A percentile compares a stretch with the other conserved stretches of the same genome.
Evolutionary conservation across 2,797 vertebrate genomes (phyloP).

Genomic region (Alosa sapidissima): DNA sequence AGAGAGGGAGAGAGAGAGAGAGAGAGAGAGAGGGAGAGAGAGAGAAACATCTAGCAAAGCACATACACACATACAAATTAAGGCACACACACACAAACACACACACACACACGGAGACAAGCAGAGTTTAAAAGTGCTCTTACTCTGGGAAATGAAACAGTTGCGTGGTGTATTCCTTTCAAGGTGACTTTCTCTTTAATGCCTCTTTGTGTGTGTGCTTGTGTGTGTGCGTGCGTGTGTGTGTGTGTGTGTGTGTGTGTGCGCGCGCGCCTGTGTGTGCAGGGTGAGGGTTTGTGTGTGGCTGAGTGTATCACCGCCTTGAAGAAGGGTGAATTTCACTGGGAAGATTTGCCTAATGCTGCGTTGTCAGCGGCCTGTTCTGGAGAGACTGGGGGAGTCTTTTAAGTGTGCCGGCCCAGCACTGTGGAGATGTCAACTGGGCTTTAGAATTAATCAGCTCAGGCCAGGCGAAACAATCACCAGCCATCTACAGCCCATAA

Average conservation of each 20-base stretch:
- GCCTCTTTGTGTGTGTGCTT: slow-evolving; percentile 7
- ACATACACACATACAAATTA: not conserved
- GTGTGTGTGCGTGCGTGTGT: not conserved
- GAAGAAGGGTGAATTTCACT: slow-evolving; percentile 48
- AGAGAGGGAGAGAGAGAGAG: not conserved
- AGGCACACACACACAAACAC: no score
- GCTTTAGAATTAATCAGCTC: slow-evolving; percentile 73
- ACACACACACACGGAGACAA: not conserved
- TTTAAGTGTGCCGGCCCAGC: slow-evolving; percentile 65
- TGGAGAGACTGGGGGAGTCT: slow-evolving; percentile 55
- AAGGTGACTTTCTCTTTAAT: slow-evolving; percentile 39
- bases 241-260: slow-evolving; percentile 22
- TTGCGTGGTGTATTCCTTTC: slow-evolving; percentile 32
- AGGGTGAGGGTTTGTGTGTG: slow-evolving; percentile 1
- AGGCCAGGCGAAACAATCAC: slow-evolving; percentile 68
- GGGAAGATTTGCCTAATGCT: slow-evolving; percentile 63
- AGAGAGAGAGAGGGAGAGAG: not conserved
- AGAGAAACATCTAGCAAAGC: not conserved
- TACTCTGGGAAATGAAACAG: slow-evolving; percentile 4
- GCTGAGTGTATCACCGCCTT: slow-evolving; percentile 41
- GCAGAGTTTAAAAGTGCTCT: not conserved
- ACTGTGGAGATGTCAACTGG: slow-evolving; percentile 69
- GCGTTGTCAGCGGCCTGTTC: slow-evolving; percentile 56
- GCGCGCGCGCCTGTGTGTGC: not conserved
- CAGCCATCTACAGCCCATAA: slow-evolving; percentile 68